phyloP scores from a whole-genome alignment of 2,888 invertebrate species.

The Drosophila multiciliata region DNA sequence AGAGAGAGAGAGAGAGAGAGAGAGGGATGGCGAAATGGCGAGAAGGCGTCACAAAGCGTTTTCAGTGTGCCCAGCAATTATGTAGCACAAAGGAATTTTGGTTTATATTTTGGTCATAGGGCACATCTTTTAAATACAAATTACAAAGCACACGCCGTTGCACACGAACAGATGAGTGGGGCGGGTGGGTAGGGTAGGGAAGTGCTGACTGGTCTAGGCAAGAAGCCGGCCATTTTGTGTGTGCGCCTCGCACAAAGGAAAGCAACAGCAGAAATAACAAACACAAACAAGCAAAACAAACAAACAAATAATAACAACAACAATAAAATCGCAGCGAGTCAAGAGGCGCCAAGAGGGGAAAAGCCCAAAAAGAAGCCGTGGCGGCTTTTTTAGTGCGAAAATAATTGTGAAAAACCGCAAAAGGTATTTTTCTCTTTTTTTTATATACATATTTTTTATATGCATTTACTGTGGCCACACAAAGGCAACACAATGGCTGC shows the following conservation, averaged over 20 bases:
- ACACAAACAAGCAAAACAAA: slow-evolving; percentile 28
- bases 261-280: slow-evolving; percentile 55
- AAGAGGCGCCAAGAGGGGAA: slow-evolving; percentile 55
- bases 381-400: slow-evolving; percentile 74
- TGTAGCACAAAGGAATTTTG: slow-evolving; percentile 68
- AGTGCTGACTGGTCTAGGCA: slow-evolving; percentile 35
- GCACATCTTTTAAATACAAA: slow-evolving; percentile 75
- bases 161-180: slow-evolving; percentile 21
- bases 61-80: slow-evolving; percentile 57
- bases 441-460: not conserved
- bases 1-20: not conserved
- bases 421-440: slow-evolving; percentile 43
- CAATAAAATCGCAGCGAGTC: slow-evolving; percentile 21
- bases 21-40: not conserved
- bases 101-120: slow-evolving; percentile 52
- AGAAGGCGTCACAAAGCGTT: slow-evolving; percentile 25
- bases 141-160: slow-evolving; percentile 68
- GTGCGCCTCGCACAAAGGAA: slow-evolving; percentile 64
- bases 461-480: slow-evolving; percentile 39
- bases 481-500: slow-evolving; percentile 61
- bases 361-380: slow-evolving; percentile 61
- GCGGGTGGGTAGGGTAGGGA: not conserved
- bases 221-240: slow-evolving; percentile 74
- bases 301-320: slow-evolving; percentile 34
- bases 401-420: slow-evolving; percentile 71